Evolutionary conservation across 2,113 vertebrate species (phyloP), one percentile per base, ranked within the genome.

Genomic region (Cardinalis cardinalis): DNA sequence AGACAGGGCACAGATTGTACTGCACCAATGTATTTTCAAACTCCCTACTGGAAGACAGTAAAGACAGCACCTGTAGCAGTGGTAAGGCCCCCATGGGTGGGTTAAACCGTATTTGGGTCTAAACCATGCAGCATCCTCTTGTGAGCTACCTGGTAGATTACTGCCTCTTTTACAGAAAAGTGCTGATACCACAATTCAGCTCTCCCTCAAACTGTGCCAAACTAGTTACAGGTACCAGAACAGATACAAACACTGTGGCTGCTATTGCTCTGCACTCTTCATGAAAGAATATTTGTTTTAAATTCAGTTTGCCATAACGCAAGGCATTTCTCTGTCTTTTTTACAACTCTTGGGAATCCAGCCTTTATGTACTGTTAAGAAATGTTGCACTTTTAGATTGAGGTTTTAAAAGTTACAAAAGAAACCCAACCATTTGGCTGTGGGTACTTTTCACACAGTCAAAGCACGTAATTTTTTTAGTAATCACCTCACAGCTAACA

Each of bases 301-400:
- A 80, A 63, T 56, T 56, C 32, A 34, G 15, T 75, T 59, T 84
- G 31, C 9, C 63, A 53, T 84, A 75, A 87, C 10, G 24, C 16
- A 38, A 56, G 46, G 8, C 38, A 65, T 51, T 84, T 61, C 55
- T 78, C 9, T 17, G 14, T 16, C 38, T 78, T 65, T 43, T 7
- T 25, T 65, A 34, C 26, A 73, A 28, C 31, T 64, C 48, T 40
- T 34, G 43, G 40, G 28, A 34, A 84, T 32, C 4, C 24, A 91
- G n/a, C 14, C 26, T 77, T 63, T 9, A n/a, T 21, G 0, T 4
- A 56, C 17, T 5, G 0, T 66, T 60, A 84, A 71, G 73, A 78
- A 0, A 0, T 6, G 36, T 8, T 2, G 0, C 32, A 32, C 25
- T 79, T 84, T 40, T 41, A 61, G 29, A 36, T 18, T 23, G 32